A percentile compares a stretch with the other conserved stretches of the same genome.
These are phyloP conservation scores for Anguilla rostrata DNA, from an alignment of 2,113 vertebrate species.

Conservation along the genomic window DNA sequence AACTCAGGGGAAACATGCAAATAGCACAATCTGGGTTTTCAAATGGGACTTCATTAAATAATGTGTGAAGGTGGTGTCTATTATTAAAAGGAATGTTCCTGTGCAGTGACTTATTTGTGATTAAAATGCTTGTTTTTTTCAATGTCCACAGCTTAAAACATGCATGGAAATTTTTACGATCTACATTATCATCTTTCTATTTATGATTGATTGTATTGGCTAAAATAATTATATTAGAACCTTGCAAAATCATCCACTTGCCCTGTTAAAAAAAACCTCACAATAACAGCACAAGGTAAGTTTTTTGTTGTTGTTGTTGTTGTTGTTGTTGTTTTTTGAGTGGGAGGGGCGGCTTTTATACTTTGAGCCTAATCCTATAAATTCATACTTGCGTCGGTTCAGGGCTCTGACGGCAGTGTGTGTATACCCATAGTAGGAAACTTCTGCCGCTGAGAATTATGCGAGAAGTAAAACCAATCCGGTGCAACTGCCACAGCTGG, in stretches of 20 bases:
- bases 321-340: background rate
- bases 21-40: too few species aligned
- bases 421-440: background rate
- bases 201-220: background rate
- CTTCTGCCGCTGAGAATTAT: background rate
- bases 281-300: background rate
- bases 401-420: background rate
- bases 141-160: background rate
- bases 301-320: background rate
- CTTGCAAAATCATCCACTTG: background rate
- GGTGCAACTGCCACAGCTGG: constrained; percentile 11
- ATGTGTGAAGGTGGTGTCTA: too few species aligned
- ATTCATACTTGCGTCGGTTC: background rate
- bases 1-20: too few species aligned
- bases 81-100: too few species aligned
- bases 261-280: too few species aligned
- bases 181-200: background rate
- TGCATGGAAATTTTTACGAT: background rate
- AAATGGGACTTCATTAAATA: too few species aligned
- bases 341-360: background rate
- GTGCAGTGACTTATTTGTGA: background rate
- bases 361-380: constrained; percentile 10
- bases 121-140: background rate
- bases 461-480: background rate
- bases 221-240: background rate